Evolutionary conservation across 1,140 invertebrate genomes (phyloP).

Genomic region (Steinernema feltiae): DNA sequence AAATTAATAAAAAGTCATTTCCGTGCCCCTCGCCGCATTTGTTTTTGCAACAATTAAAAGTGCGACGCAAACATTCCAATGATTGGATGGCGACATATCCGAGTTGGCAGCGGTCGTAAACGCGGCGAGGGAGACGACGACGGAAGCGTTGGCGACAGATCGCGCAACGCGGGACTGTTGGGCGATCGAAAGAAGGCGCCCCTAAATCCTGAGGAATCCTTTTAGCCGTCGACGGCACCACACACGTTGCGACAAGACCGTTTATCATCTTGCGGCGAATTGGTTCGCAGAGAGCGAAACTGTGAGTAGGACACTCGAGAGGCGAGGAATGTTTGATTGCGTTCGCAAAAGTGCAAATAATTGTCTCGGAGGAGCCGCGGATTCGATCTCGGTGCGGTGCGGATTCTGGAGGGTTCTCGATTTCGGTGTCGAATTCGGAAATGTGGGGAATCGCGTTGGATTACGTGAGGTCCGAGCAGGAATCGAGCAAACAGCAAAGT

Average conservation of each 20-base stretch:
- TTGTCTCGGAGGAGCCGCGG: background rate
- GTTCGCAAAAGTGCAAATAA: background rate
- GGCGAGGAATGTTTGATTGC: background rate
- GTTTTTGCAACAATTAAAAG: constrained; percentile 14
- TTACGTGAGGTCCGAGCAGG: background rate
- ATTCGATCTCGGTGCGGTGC: too few relatives aligned
- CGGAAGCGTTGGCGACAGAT: constrained; percentile 1
- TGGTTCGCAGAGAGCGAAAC: background rate
- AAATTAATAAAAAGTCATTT: too few relatives aligned
- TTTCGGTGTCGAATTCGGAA: too few relatives aligned
- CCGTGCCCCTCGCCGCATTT: too few relatives aligned
- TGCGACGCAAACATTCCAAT: background rate
- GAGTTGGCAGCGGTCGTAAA: background rate
- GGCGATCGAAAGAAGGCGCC: background rate
- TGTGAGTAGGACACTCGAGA: background rate
- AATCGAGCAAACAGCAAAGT: background rate
- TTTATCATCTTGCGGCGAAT: background rate
- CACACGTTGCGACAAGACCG: background rate
- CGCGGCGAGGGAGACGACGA: background rate
- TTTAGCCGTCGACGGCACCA: background rate
- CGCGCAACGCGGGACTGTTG: background rate
- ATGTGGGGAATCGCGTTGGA: background rate
- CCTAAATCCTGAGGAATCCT: background rate
- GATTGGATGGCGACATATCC: background rate
- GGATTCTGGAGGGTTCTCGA: too few relatives aligned